Conservation (phyloP, 2,888 invertebrate genomes). For the Pristionchus japonicus region DNA sequence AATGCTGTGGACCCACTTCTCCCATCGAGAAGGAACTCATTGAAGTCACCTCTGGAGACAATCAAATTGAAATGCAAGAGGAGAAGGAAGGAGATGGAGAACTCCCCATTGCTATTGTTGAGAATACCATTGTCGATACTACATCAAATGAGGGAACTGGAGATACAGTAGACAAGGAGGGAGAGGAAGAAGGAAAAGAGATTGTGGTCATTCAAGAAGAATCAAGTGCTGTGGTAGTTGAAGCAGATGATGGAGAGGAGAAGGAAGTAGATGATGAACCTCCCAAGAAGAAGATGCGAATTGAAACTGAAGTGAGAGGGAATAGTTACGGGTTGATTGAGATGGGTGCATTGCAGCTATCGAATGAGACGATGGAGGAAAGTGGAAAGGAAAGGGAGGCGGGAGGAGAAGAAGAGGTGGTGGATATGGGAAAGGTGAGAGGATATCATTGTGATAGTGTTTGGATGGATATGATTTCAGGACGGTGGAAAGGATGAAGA, state of each 20-base stretch:
- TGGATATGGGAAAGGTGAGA: neutral
- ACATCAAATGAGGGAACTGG: neutral
- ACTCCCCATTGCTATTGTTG: neutral
- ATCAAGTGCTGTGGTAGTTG: neutral
- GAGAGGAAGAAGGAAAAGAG: neutral
- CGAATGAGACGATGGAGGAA: neutral
- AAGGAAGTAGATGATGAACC: neutral
- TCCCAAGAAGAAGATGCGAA: neutral
- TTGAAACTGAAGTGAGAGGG: neutral
- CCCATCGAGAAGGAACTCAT: neutral
- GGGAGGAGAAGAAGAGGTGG: neutral
- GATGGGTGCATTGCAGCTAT: neutral
- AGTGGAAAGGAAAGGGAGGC: neutral
- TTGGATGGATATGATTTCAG: neutral
- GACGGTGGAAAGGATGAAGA: neutral
- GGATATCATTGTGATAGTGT: neutral
- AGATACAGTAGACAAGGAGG: neutral
- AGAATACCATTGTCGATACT: neutral
- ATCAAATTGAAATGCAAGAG: neutral
- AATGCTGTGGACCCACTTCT: neutral
- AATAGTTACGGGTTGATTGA: neutral
- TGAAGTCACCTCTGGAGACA: neutral
- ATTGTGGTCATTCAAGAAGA: neutral
- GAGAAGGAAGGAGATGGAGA: neutral
- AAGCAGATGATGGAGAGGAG: neutral